These are phyloP conservation scores for Magallana nippona DNA, from an alignment of 2,888 invertebrate genomes.

Conservation along the genomic window DNA sequence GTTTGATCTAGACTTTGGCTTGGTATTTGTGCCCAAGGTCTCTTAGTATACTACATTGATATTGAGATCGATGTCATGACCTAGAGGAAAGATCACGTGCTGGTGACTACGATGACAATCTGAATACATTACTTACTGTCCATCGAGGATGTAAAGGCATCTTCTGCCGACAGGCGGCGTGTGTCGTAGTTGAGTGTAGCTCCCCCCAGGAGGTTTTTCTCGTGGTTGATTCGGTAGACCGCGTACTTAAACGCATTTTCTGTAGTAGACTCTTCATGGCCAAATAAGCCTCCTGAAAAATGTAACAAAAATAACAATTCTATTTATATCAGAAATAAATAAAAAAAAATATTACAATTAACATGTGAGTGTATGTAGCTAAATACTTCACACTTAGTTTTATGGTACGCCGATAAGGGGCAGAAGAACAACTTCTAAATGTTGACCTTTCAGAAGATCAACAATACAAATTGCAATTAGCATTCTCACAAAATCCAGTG, in stretches of 20 bases:
- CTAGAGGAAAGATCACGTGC: no score
- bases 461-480: not conserved
- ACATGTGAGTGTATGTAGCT: not conserved
- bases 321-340: not conserved
- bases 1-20: no score
- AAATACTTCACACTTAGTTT: no score
- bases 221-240: conserved; percentile 72
- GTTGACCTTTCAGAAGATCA: not conserved
- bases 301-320: not conserved
- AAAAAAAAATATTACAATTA: not conserved
- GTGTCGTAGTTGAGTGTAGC: conserved; percentile 89
- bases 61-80: no score
- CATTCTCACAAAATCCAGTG: not conserved
- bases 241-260: conserved; percentile 74
- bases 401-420: not conserved
- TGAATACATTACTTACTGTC: conserved; percentile 85
- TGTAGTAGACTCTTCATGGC: conserved; percentile 68
- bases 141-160: conserved; percentile 96
- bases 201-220: conserved; percentile 62
- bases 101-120: no score
- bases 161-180: conserved; percentile 92
- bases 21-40: no score
- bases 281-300: conserved; percentile 72
- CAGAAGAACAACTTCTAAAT: not conserved
- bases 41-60: no score